These are phyloP conservation scores for Poeciliopsis paucimaculata DNA, from an alignment of 2,797 vertebrate genomes.

Conservation along the genomic window DNA sequence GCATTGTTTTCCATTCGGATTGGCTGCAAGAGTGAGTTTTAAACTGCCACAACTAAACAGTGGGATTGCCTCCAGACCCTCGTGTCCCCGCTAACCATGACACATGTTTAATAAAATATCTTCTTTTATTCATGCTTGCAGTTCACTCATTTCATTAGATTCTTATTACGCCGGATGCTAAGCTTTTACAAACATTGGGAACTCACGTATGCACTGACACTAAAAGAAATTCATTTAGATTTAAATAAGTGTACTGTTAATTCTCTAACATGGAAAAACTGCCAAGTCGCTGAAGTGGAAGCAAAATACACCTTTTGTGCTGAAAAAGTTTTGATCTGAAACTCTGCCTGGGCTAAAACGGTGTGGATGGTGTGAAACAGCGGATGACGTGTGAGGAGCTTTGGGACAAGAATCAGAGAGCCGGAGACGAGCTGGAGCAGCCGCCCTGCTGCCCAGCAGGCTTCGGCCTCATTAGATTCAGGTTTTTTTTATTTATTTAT, in stretches of 20 bases:
- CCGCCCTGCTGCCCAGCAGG: conserved; percentile 64
- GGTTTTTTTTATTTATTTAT: conserved; percentile 14
- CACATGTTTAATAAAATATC: not conserved
- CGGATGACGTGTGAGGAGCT: conserved; percentile 56
- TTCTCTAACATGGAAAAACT: not conserved
- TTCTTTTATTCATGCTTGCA: not conserved
- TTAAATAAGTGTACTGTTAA: not conserved
- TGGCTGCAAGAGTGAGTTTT: not conserved
- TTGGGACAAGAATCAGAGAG: conserved; percentile 65
- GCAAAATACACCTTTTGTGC: not conserved
- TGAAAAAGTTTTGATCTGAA: conserved; percentile 24
- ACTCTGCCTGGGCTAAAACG: conserved; percentile 36
- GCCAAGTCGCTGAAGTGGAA: not conserved
- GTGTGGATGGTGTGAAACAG: conserved; percentile 54
- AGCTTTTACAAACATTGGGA: not conserved
- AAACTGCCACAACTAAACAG: not conserved
- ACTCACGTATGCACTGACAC: not conserved
- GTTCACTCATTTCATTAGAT: not conserved
- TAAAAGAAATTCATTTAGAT: not conserved
- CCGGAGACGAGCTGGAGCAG: conserved; percentile 56
- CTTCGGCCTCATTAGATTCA: conserved; percentile 72
- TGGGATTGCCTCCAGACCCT: not conserved
- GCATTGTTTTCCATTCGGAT: not conserved
- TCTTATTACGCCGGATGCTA: not conserved
- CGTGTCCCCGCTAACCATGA: not conserved